Conservation (phyloP, 2,113 vertebrate species). For the Centropus bengalensis region DNA sequence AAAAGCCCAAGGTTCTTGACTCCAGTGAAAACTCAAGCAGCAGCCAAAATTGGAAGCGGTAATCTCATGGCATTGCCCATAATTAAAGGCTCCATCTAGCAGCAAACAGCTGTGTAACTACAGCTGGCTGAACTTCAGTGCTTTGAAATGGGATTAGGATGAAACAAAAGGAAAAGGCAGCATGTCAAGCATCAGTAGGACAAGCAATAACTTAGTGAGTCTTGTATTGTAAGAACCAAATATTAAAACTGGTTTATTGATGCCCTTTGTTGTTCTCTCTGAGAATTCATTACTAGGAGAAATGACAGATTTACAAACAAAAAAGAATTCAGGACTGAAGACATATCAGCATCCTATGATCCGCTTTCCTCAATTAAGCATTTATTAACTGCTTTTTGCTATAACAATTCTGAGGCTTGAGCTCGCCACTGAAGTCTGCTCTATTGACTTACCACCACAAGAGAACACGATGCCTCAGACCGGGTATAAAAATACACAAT, state of each 20-base stretch:
- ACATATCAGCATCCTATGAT: neutral
- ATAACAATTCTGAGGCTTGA: neutral
- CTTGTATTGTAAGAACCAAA: neutral
- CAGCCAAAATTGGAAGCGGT: conserved; percentile 2
- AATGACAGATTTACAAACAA: neutral
- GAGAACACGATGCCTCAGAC: neutral
- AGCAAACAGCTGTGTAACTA: neutral
- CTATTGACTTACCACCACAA: neutral
- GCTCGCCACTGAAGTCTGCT: neutral
- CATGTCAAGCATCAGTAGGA: neutral
- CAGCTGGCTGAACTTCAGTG: neutral
- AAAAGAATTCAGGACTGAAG: neutral
- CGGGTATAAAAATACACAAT: neutral
- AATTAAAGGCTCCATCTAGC: conserved; percentile 12
- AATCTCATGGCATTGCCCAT: neutral
- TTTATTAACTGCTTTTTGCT: neutral
- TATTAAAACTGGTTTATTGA: neutral
- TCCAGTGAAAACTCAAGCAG: neutral
- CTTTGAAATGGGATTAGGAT: neutral
- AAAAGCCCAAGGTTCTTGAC: neutral
- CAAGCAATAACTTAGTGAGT: neutral
- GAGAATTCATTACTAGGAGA: neutral
- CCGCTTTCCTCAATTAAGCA: neutral
- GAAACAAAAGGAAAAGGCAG: neutral
- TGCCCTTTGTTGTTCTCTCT: neutral